Conservation (phyloP, 2,113 vertebrate genomes). For the Festucalex cinctus region DNA sequence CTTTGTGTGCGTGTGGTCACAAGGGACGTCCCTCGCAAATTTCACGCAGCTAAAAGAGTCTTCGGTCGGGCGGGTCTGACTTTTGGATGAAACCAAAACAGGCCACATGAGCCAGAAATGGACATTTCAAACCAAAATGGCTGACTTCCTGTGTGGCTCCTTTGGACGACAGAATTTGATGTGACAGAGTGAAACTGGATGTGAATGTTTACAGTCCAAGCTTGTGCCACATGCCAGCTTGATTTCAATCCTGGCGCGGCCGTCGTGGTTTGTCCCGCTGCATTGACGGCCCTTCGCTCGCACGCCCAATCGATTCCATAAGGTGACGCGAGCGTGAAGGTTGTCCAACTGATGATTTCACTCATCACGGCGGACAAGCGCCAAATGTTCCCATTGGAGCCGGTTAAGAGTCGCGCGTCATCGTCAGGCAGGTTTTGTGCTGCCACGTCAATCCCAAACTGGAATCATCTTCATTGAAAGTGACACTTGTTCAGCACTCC, state of each 20-base stretch:
- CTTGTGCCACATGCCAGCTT: constrained; percentile 3
- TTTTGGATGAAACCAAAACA: not conserved
- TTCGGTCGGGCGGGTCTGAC: not conserved
- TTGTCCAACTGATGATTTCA: constrained; percentile 22
- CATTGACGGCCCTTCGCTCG: constrained; percentile 4
- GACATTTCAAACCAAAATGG: not conserved
- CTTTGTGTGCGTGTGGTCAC: too few relatives aligned
- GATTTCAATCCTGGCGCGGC: not conserved
- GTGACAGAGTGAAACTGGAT: not conserved
- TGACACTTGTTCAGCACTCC: constrained; percentile 40
- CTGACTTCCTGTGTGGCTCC: not conserved
- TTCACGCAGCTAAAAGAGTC: not conserved
- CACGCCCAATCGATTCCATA: constrained; percentile 9
- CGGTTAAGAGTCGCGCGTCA: not conserved
- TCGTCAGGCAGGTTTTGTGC: constrained; percentile 20
- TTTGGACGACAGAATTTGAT: not conserved
- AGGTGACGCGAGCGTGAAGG: not conserved
- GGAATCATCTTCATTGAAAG: constrained; percentile 57
- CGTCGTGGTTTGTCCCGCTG: not conserved
- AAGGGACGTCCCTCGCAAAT: too few relatives aligned
- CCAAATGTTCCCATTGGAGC: not conserved
- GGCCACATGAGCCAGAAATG: not conserved
- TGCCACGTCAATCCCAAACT: constrained; percentile 39
- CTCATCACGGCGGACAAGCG: constrained; percentile 30
- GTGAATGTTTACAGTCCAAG: not conserved